Evolutionary conservation across 2,888 invertebrate species (phyloP).

Genomic region (Lepidonotus clava): DNA sequence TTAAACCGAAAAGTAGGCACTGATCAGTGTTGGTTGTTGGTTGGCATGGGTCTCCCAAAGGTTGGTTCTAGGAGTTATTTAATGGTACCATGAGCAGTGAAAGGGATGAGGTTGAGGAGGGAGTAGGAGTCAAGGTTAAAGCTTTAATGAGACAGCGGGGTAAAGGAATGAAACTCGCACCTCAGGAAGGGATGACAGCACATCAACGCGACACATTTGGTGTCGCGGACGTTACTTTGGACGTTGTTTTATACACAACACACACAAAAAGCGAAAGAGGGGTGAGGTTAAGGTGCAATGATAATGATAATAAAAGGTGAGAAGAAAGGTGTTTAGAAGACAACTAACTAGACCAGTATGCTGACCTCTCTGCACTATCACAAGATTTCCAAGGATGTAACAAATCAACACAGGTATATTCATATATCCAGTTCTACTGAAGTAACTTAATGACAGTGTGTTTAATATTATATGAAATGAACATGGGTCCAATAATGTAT

Average conservation of each 20-base stretch:
- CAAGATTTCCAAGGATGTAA: no score
- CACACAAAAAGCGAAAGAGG: slow-evolving; percentile 28
- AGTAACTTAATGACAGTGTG: no score
- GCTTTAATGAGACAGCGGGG: not conserved
- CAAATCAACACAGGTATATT: no score
- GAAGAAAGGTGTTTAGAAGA: slow-evolving; percentile 29
- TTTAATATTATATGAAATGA: no score
- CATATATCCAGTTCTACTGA: no score
- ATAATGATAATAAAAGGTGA: not conserved
- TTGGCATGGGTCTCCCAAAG: slow-evolving; percentile 26
- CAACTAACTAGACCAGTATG: slow-evolving; percentile 11
- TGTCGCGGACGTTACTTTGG: not conserved
- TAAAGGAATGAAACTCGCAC: not conserved
- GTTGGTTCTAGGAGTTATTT: not conserved
- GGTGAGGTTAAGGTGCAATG: not conserved
- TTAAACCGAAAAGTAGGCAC: no score
- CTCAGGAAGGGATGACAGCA: not conserved
- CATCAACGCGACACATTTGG: not conserved
- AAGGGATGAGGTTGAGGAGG: not conserved
- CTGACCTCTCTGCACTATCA: no score
- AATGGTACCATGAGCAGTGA: slow-evolving; percentile 7
- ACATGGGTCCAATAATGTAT: no score
- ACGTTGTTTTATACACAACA: slow-evolving; percentile 14
- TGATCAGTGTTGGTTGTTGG: slow-evolving; percentile 17
- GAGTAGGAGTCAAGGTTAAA: not conserved